These are phyloP conservation scores for Entomyzon cyanotis DNA, from an alignment of 2,113 vertebrate species.

Conservation along the genomic window DNA sequence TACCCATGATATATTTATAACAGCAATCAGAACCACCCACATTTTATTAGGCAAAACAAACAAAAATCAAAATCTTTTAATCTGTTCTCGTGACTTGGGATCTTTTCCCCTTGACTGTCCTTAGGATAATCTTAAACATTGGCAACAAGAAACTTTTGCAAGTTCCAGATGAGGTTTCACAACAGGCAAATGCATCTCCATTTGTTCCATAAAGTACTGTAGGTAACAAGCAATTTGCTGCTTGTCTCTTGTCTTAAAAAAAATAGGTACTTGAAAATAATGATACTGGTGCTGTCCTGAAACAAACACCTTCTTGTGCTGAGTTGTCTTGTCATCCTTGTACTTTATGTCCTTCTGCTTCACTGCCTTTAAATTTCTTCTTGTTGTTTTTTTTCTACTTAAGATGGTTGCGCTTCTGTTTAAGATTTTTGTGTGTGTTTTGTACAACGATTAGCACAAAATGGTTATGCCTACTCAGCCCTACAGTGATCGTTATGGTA, in stretches of 20 bases:
- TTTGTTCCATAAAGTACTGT: not conserved
- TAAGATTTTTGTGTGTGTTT: not conserved
- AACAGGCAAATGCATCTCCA: not conserved
- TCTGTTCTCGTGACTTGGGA: not conserved
- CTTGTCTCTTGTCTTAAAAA: not conserved
- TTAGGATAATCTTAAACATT: not conserved
- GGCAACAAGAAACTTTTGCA: not conserved
- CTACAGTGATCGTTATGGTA: not conserved
- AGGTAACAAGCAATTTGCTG: not conserved
- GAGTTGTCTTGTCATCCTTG: not conserved
- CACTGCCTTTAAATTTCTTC: not conserved
- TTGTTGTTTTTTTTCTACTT: not conserved
- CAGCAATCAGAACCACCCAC: not conserved
- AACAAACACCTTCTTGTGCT: not conserved
- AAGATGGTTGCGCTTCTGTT: not conserved
- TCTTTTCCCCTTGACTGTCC: not conserved
- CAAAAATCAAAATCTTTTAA: not conserved
- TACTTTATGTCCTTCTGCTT: not conserved
- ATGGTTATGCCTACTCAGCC: not conserved
- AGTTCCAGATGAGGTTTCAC: not conserved
- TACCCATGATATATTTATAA: not conserved
- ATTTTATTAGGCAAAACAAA: not conserved
- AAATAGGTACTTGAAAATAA: not conserved
- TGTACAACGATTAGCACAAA: not conserved
- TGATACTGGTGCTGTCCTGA: not conserved